Evolutionary conservation across 2,888 invertebrate genomes (phyloP).

Genomic region (Norana najaformis): DNA sequence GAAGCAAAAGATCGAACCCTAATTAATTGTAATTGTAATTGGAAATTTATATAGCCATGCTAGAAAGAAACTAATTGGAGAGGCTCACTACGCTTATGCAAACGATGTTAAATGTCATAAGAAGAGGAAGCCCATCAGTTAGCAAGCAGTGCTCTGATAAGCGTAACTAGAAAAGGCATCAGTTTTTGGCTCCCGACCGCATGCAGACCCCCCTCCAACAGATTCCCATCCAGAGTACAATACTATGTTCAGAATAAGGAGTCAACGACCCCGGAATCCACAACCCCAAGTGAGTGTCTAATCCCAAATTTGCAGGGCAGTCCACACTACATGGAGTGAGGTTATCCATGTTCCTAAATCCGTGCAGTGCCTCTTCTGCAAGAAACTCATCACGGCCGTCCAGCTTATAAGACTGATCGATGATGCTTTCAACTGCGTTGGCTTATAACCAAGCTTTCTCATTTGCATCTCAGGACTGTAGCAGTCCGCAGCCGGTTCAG

Average conservation of each 20-base stretch:
- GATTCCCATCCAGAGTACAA: background rate
- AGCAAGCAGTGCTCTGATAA: too few species aligned
- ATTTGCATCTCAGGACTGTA: background rate
- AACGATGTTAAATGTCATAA: background rate
- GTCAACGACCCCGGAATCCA: background rate
- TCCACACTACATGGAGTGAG: background rate
- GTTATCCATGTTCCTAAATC: background rate
- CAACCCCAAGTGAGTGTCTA: background rate
- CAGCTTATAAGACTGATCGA: background rate
- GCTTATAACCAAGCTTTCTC: conserved; percentile 13
- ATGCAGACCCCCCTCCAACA: background rate
- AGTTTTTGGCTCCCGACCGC: background rate
- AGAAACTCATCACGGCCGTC: conserved; percentile 1
- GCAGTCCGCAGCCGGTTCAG: background rate
- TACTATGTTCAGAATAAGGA: background rate
- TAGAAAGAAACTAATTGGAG: background rate
- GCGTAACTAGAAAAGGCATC: too few species aligned
- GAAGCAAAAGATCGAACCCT: background rate
- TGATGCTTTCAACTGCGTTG: background rate
- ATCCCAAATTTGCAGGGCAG: background rate
- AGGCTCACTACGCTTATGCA: background rate
- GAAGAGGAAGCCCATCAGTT: background rate
- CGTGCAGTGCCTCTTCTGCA: background rate
- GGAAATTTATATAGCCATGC: background rate
- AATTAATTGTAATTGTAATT: background rate